phyloP scores from a whole-genome alignment of 2,888 invertebrate genomes.

The Caenorhabditis zanzibari region DNA sequence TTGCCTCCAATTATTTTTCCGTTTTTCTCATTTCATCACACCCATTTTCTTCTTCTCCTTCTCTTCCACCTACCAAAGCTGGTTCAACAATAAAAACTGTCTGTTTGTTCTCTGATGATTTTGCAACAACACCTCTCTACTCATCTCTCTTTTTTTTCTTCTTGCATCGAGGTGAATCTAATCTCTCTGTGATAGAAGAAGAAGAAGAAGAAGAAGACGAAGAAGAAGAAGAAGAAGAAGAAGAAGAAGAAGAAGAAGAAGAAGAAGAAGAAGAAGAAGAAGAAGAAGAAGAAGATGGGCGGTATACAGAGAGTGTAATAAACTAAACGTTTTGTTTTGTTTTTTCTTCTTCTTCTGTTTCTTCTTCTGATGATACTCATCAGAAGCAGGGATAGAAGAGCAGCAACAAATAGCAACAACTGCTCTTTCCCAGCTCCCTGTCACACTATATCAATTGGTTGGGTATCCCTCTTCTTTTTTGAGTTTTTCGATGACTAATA shows the following conservation, averaged over 20 bases:
- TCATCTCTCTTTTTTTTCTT: not conserved
- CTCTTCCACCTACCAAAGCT: no score
- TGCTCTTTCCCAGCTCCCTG: not conserved
- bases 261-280: conserved; percentile 6
- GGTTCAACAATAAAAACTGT: conserved; percentile 50
- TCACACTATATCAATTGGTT: not conserved
- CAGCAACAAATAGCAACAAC: conserved; percentile 21
- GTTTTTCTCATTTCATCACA: not conserved
- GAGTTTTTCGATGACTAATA: not conserved
- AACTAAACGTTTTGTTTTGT: conserved; percentile 48
- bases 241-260: not conserved
- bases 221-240: not conserved
- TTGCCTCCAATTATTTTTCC: conserved; percentile 40
- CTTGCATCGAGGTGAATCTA: no score
- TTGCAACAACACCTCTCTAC: conserved; percentile 41
- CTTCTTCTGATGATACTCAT: conserved; percentile 8
- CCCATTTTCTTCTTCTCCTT: not conserved
- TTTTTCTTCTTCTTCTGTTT: conserved; percentile 10
- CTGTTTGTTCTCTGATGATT: conserved; percentile 13
- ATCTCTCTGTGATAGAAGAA: no score
- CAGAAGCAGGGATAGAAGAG: not conserved
- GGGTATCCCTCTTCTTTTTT: not conserved
- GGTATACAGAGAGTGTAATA: conserved; percentile 14
- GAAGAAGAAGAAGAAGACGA: conserved; percentile 6
- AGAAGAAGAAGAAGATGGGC: conserved; percentile 10